Percentiles rank a stretch among this genome's conserved stretches.
These are phyloP conservation scores for Caenorhabditis sp. DNA, from an alignment of 2,888 invertebrate genomes.

Conservation along the genomic window DNA sequence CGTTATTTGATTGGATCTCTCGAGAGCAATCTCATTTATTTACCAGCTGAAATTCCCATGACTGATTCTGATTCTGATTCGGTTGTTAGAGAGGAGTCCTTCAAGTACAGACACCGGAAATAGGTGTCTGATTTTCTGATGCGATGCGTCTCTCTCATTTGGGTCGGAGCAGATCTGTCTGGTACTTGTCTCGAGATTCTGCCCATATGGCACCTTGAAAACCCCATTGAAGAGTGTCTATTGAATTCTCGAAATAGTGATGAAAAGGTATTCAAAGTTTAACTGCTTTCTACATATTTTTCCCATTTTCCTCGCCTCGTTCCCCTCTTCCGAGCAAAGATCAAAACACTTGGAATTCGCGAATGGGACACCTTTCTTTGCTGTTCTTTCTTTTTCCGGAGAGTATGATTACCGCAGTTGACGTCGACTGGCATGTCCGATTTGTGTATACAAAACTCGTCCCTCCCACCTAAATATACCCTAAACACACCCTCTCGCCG, in stretches of 20 bases:
- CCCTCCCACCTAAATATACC: slow-evolving; percentile 6
- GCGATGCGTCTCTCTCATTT: too few species aligned
- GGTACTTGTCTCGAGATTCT: too few species aligned
- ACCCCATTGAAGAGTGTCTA: too few species aligned
- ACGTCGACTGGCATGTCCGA: neutral
- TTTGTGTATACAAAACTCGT: slow-evolving; percentile 8
- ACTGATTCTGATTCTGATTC: neutral
- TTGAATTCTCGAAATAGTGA: too few species aligned
- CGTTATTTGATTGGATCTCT: too few species aligned
- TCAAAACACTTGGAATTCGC: neutral
- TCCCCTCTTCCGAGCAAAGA: neutral
- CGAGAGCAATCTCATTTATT: neutral
- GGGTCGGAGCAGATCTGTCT: too few species aligned
- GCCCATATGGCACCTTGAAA: too few species aligned
- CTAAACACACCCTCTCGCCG: neutral
- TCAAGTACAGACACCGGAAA: neutral
- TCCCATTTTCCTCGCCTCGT: neutral
- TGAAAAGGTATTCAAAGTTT: too few species aligned
- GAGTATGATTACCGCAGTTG: slow-evolving; percentile 2
- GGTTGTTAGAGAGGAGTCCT: neutral
- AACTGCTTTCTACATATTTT: neutral
- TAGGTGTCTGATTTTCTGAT: neutral
- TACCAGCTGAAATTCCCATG: neutral
- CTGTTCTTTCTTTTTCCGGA: neutral
- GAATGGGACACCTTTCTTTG: neutral